Evolutionary conservation across 2,888 invertebrate genomes (phyloP), one percentile per base, ranked within the genome.

Genomic region (Rhamnusium bicolor): DNA sequence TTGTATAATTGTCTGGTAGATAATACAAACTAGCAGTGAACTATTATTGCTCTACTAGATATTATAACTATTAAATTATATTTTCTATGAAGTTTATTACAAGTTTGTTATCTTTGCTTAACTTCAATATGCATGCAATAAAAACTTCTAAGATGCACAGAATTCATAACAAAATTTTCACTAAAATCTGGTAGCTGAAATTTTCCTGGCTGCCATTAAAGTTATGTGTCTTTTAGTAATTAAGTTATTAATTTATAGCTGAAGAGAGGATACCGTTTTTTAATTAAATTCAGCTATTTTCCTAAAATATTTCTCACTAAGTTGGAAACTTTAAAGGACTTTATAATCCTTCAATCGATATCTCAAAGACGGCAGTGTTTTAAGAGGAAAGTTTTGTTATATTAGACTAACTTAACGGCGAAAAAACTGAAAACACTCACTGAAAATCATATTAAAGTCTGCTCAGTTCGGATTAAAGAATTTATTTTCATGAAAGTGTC

Each of bases 331-430:
- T 67, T 40, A 56, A 14, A 53, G 46, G 67, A 56, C 67, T 67
- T 65, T 65, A 67, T 67, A 67, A 67, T 67, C 56, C 56, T 19
- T 10, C 67, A 56, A 67, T 67, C 67, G 67, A 67, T 67, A 46
- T 21, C 56, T 3, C 16, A 14, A 6, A 67, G 46, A 54, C 54
- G 67, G 18, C 67, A 67, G 54, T 67, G 24, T 46, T 53, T 67
- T 67, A 56, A 67, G 67, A 67, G 67, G 67, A 67, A 67, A 67
- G 67, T 67, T 67, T 67, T 67, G 67, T 67, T 67, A 56, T 67
- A 56, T 67, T 56, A 67, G 27, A 67, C 54, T 56, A 56, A 54
- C 67, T 56, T 40, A 46, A 56, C 54, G 54, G n/a, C 56, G 67
- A 66, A 67, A 67, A 67, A 67, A 67, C 56, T 24, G 63, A n/a